Evolutionary conservation across 30 jellyfish, hydroid and myxozoan genomes (phyloP).

Genomic region (Phacellophora camtschatica): DNA sequence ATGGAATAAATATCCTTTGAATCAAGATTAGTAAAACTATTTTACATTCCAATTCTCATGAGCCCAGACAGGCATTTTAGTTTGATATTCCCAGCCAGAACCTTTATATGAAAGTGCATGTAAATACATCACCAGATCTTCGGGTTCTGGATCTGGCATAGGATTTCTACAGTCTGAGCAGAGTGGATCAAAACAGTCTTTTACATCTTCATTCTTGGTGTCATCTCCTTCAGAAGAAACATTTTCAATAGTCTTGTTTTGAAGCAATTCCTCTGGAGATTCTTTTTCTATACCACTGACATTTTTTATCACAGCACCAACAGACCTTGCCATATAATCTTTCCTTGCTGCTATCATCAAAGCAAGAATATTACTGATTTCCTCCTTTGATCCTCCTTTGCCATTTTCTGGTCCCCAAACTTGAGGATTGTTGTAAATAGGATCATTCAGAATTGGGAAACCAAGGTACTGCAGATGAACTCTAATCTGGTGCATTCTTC

Average conservation of each 20-base stretch:
- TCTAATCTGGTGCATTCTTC: conserved; percentile 98
- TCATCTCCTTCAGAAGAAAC: background rate
- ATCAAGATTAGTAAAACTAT: no score
- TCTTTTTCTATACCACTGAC: background rate
- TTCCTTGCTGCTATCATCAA: conserved; percentile 57
- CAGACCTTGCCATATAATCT: conserved; percentile 20
- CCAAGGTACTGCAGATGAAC: conserved; percentile 99
- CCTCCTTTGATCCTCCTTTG: conserved; percentile 63
- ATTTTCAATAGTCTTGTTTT: background rate
- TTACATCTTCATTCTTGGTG: background rate
- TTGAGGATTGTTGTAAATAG: conserved; percentile 91
- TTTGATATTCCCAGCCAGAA: conserved; percentile 76
- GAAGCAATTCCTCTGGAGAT: background rate
- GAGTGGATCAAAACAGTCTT: conserved; percentile 51
- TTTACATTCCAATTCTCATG: conserved; percentile 38
- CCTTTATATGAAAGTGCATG: conserved; percentile 89
- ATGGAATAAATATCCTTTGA: no score
- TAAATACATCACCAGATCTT: conserved; percentile 82
- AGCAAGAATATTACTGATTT: conserved; percentile 49
- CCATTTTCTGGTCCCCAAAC: conserved; percentile 94
- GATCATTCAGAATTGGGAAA: conserved; percentile 90
- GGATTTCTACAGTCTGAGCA: conserved; percentile 84
- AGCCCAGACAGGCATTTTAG: conserved; percentile 86
- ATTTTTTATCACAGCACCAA: background rate
- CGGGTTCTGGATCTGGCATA: conserved; percentile 70